Conservation (phyloP, 2,797 vertebrate genomes). For the Pteronotus mesoamericanus region DNA sequence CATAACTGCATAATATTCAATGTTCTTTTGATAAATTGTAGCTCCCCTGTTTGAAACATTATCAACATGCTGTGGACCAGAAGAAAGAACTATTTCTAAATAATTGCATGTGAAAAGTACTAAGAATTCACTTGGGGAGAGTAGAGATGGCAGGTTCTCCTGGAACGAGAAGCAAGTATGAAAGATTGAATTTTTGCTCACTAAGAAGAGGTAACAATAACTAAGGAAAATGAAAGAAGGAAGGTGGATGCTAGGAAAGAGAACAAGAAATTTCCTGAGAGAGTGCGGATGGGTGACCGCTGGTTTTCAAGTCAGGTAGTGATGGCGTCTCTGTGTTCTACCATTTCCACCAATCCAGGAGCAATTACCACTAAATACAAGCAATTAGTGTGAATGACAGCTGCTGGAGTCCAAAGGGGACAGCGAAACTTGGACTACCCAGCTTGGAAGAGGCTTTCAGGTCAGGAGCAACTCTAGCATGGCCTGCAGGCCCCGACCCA, state of each 20-base stretch:
- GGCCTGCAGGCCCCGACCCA: not conserved
- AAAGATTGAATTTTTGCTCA: not conserved
- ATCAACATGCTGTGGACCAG: not conserved
- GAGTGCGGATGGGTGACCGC: not conserved
- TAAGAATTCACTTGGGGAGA: not conserved
- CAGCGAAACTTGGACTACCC: not conserved
- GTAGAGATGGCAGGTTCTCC: not conserved
- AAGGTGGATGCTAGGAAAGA: not conserved
- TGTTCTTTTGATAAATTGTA: not conserved
- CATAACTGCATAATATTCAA: not conserved
- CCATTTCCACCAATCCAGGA: not conserved
- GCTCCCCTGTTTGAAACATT: not conserved
- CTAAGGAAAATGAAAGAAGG: not conserved
- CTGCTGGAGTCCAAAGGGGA: not conserved
- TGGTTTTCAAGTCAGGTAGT: constrained; percentile 6
- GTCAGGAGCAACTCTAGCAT: not conserved
- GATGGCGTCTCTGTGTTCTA: not conserved
- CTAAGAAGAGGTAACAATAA: not conserved
- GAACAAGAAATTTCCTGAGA: not conserved
- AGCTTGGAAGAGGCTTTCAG: not conserved
- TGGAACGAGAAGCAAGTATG: not conserved
- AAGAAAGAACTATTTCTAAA: not conserved
- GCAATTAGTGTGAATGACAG: constrained; percentile 26
- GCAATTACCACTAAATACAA: not conserved
- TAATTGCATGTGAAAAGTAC: not conserved